Evolutionary conservation across 2,113 vertebrate species (phyloP).

Genomic region (Nyctibius bracteatus): DNA sequence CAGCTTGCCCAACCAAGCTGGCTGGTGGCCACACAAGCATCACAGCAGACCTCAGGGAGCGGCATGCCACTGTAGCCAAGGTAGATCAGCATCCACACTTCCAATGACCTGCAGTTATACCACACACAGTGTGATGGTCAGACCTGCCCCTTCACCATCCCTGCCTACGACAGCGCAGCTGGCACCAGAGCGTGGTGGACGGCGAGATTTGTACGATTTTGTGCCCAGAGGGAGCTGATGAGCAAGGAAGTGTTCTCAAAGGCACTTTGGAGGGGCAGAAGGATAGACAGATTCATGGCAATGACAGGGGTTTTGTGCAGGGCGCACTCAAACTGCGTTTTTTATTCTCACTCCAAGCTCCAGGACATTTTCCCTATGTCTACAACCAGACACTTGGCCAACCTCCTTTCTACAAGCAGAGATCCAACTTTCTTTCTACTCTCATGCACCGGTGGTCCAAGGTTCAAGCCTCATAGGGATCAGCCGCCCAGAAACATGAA

Average conservation of each 20-base stretch:
- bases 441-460: not conserved
- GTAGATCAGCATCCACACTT: not conserved
- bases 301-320: not conserved
- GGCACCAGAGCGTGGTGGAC: not conserved
- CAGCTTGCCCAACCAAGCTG: not conserved
- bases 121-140: accelerated
- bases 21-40: not conserved
- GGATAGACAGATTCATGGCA: not conserved
- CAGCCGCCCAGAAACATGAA: not conserved
- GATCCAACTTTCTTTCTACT: not conserved
- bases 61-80: not conserved
- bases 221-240: not conserved
- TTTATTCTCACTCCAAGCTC: not conserved
- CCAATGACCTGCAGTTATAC: not conserved
- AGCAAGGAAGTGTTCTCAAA: not conserved
- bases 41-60: not conserved
- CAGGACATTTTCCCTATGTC: not conserved
- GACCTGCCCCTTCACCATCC: not conserved
- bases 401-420: not conserved
- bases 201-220: not conserved
- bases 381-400: not conserved
- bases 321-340: not conserved
- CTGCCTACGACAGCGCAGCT: accelerated
- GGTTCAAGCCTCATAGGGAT: not conserved
- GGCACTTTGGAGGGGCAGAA: not conserved